phyloP scores from a whole-genome alignment of 1,140 invertebrate species.

The Trinorchestia longiramus region DNA sequence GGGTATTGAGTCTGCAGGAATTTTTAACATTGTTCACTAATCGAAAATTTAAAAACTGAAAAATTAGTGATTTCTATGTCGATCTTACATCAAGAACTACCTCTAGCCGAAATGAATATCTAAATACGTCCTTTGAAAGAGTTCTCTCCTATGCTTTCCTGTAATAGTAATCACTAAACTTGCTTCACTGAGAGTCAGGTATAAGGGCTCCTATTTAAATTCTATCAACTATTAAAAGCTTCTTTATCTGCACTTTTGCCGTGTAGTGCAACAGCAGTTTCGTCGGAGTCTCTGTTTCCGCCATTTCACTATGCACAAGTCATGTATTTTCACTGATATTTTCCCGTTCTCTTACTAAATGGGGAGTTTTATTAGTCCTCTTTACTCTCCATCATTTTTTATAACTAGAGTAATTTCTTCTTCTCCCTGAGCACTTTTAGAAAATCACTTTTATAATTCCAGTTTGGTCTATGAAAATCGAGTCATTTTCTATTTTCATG shows the following conservation, averaged over 20 bases:
- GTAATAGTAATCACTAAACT: too few relatives aligned
- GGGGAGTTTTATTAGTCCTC: neutral
- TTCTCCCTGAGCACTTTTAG: neutral
- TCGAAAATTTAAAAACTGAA: neutral
- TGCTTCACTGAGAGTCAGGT: neutral
- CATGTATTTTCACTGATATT: neutral
- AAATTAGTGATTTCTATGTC: neutral
- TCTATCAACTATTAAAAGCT: too few relatives aligned
- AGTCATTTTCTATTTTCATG: neutral
- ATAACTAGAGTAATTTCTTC: too few relatives aligned
- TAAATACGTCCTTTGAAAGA: too few relatives aligned
- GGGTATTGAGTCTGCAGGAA: too few relatives aligned
- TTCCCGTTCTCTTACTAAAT: neutral
- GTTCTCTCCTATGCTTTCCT: too few relatives aligned
- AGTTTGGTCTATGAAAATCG: neutral
- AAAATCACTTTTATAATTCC: neutral
- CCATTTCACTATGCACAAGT: too few relatives aligned
- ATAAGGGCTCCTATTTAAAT: neutral
- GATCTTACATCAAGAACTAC: too few relatives aligned
- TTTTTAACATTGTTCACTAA: neutral
- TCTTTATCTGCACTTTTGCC: too few relatives aligned
- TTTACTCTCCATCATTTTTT: neutral
- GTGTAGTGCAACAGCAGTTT: too few relatives aligned
- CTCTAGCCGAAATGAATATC: too few relatives aligned
- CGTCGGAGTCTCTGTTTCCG: too few relatives aligned